These are phyloP conservation scores for Dinothrombium tinctorium DNA, from an alignment of 1,140 invertebrate genomes.

Conservation along the genomic window DNA sequence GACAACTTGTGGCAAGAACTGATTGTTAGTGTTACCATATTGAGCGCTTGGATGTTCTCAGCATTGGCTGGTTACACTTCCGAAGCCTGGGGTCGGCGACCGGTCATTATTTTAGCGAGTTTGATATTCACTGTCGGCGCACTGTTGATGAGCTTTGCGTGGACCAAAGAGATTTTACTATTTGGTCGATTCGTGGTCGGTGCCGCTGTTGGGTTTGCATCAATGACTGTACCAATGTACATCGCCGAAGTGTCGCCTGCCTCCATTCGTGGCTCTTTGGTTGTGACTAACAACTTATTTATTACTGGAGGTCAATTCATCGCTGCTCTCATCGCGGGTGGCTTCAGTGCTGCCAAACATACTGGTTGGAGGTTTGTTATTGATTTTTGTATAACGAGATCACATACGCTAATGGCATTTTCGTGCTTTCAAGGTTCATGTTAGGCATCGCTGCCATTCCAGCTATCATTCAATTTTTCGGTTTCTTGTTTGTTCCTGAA, in stretches of 20 bases:
- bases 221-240: conserved; percentile 36
- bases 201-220: conserved; percentile 33
- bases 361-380: too few relatives aligned
- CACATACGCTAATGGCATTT: too few relatives aligned
- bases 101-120: conserved; percentile 29
- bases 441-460: conserved; percentile 33
- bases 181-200: conserved; percentile 32
- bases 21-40: conserved; percentile 27
- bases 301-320: conserved; percentile 33
- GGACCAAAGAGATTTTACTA: conserved; percentile 26
- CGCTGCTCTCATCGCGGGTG: conserved; percentile 29
- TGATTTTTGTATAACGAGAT: too few relatives aligned
- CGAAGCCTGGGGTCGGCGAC: conserved; percentile 28
- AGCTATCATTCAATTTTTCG: conserved; percentile 30
- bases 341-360: conserved; percentile 24
- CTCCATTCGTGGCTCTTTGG: conserved; percentile 28
- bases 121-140: conserved; percentile 31
- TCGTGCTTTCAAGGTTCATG: conserved; percentile 34
- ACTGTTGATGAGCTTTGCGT: conserved; percentile 28
- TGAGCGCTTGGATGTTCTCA: conserved; percentile 27
- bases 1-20: conserved; percentile 28
- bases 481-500: conserved; percentile 36
- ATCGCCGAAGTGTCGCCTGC: conserved; percentile 31
- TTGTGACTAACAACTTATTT: conserved; percentile 32
- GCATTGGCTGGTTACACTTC: conserved; percentile 27